A percentile compares a stretch with the other conserved stretches of the same genome.
phyloP scores from a whole-genome alignment of 2,888 invertebrate species.

The Phanerotoma sp. region DNA sequence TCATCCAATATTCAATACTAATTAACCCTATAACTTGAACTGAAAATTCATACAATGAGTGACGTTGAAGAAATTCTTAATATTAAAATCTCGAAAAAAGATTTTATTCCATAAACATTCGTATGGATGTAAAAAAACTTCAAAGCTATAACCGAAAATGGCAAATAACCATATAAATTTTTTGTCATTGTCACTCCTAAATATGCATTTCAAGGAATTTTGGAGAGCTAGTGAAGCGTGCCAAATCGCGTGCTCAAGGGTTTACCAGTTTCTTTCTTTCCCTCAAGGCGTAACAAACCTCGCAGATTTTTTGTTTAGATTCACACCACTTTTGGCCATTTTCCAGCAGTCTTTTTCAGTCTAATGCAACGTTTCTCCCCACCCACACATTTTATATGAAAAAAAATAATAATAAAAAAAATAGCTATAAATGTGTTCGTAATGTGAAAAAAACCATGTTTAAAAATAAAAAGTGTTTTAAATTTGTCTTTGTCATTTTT shows the following conservation, averaged over 20 bases:
- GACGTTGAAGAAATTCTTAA: too few species aligned
- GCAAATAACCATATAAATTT: too few species aligned
- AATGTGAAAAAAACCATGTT: background rate
- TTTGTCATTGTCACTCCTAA: too few species aligned
- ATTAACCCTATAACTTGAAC: too few species aligned
- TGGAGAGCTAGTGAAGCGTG: constrained; percentile 2
- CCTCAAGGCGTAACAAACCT: constrained; percentile 1
- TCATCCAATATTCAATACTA: too few species aligned
- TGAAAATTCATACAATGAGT: too few species aligned
- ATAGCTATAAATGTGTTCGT: background rate
- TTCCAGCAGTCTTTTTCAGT: constrained; percentile 13
- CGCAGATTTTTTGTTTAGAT: constrained; percentile 7
- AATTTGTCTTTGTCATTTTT: constrained; percentile 4
- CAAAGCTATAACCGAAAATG: too few species aligned
- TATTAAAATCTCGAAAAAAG: too few species aligned
- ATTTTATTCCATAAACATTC: too few species aligned
- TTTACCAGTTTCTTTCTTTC: background rate
- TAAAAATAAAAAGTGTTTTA: background rate
- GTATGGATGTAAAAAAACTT: too few species aligned
- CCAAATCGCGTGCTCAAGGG: constrained; percentile 15
- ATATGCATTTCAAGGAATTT: background rate
- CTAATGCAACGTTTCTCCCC: constrained; percentile 8
- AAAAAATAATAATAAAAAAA: background rate
- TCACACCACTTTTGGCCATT: constrained; percentile 12
- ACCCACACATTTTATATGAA: background rate